Base-by-base conservation (phyloP, 2,113 vertebrate species). In the Macroglossus sobrinus region DNA sequence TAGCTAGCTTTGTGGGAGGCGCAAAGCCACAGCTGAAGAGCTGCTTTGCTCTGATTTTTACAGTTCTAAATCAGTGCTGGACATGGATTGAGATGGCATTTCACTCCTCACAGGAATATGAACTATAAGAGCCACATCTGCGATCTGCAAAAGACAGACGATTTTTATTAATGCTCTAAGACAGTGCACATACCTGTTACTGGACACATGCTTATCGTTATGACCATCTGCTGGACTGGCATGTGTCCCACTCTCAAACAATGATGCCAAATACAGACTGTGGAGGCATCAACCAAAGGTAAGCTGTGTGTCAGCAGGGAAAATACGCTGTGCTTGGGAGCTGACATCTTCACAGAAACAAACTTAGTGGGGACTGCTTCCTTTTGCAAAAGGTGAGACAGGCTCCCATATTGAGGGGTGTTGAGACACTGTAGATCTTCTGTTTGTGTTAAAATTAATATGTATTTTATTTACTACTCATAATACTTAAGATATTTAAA, bases 151-250 rank as follows among this genome's bases (percentile, higher is more conserved):
- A 93, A 35, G 92, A 91, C 64, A 66, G 93, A 50, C 86, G 64
- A 84, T 76, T 93, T 76, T 33, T 2, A 96, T 96, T 96, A 96
- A 97, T 75, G 89, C 95, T 97, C 94, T 87, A 55, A 95, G 26
- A 33, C 38, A 64, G 94, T 35, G 64, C 72, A 61, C 68, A 66
- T 95, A 93, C 97, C 92, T 93, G 96, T 89, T 97, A 50, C 92
- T 91, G 96, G 98, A 96, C 97, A 89, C 45, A 91, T 94, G 97
- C 71, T 94, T 97, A 92, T 0, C 2, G 24, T 38, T 75, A 53
- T 3, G 30, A 38, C 97, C 97, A 97, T 97, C 97, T 98, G 98
- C 50, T 71, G 68, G 43, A 5, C 69, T 98, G 97, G 97, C 97
- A 72, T 13, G 43, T 2, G 72, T 97, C 97, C 94, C 30, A 61